Evolutionary conservation across 2,888 invertebrate genomes (phyloP).

Genomic region (Morpho achilles): DNA sequence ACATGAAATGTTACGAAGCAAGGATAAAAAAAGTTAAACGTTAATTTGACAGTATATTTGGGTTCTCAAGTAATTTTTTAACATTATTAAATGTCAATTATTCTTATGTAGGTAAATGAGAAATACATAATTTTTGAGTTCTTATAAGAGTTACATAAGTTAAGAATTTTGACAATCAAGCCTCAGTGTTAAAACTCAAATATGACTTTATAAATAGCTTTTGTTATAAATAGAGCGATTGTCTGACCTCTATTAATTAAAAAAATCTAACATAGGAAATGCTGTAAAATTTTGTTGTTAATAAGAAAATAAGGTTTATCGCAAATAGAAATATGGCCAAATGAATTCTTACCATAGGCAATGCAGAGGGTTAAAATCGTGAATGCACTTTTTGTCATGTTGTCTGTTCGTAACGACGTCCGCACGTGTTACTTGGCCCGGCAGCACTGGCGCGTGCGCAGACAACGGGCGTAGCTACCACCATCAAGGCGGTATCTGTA

Average conservation of each 20-base stretch:
- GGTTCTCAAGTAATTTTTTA: too few relatives aligned
- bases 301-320: background rate
- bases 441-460: conserved; percentile 58
- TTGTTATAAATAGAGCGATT: conserved; percentile 4
- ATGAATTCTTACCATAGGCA: conserved; percentile 55
- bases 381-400: conserved; percentile 59
- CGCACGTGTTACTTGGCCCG: conserved; percentile 54
- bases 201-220: conserved; percentile 3
- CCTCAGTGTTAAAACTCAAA: background rate
- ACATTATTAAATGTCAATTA: too few relatives aligned
- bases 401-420: conserved; percentile 51
- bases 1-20: too few relatives aligned
- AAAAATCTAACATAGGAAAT: too few relatives aligned
- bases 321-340: background rate
- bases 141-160: too few relatives aligned
- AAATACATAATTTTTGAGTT: too few relatives aligned
- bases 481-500: conserved; percentile 43
- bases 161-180: too few relatives aligned
- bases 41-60: too few relatives aligned
- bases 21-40: too few relatives aligned
- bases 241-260: conserved; percentile 5
- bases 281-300: background rate
- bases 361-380: conserved; percentile 55
- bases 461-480: conserved; percentile 38
- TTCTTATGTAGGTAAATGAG: too few relatives aligned